A percentile compares a stretch with the other conserved stretches of the same genome.
phyloP scores from a whole-genome alignment of 2,797 vertebrate genomes.

The Trematomus bernacchii region DNA sequence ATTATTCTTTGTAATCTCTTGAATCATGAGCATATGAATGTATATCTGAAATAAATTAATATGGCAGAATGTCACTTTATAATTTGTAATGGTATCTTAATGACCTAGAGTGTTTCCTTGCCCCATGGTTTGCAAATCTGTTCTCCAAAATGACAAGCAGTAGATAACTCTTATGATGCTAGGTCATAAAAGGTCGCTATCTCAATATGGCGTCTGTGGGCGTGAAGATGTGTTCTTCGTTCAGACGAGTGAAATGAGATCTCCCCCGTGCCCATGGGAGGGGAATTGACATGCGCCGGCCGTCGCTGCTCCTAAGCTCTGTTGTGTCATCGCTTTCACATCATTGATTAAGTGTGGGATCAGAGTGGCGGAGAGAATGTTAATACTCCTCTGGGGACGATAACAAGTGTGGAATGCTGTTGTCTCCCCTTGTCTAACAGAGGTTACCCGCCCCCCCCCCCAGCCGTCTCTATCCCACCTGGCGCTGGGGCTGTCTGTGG shows the following conservation, averaged over 20 bases:
- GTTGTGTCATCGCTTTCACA: slow-evolving; percentile 78
- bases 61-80: slow-evolving; percentile 41
- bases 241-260: slow-evolving; percentile 57
- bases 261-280: slow-evolving; percentile 6
- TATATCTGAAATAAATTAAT: slow-evolving; percentile 57
- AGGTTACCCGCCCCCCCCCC: slow-evolving; percentile 25
- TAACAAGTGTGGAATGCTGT: slow-evolving; percentile 56
- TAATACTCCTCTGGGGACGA: slow-evolving; percentile 68
- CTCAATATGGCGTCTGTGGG: slow-evolving; percentile 49
- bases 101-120: slow-evolving; percentile 56
- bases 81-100: slow-evolving; percentile 60
- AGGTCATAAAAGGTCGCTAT: slow-evolving; percentile 65
- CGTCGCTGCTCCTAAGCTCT: slow-evolving; percentile 59
- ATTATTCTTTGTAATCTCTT: slow-evolving; percentile 52
- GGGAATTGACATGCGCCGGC: slow-evolving; percentile 66
- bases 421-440: slow-evolving; percentile 71
- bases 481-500: slow-evolving; percentile 93
- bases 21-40: slow-evolving; percentile 47
- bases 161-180: slow-evolving; percentile 57
- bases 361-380: slow-evolving; percentile 67
- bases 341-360: slow-evolving; percentile 80
- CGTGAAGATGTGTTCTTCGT: slow-evolving; percentile 55
- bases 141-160: slow-evolving; percentile 53
- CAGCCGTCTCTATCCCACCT: slow-evolving; percentile 89
- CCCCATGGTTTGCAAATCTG: slow-evolving; percentile 63